These are phyloP conservation scores for Macrocentrus cingulum DNA, from an alignment of 1,140 invertebrate genomes.

Conservation along the genomic window DNA sequence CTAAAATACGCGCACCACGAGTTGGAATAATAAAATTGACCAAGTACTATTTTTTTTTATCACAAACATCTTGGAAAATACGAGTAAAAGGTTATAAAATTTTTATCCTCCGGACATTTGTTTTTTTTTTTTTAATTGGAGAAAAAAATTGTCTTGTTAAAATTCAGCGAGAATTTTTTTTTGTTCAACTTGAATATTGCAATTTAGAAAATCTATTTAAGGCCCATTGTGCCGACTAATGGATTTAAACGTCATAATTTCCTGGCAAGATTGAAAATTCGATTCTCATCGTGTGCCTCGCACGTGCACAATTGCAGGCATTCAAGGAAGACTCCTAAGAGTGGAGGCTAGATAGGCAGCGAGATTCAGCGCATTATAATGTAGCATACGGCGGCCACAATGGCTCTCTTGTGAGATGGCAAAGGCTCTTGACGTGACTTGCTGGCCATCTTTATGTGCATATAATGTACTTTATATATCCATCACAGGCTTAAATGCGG, in stretches of 20 bases:
- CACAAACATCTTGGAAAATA: no score
- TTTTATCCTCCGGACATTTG: no score
- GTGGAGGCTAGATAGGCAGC: no score
- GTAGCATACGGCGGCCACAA: neutral
- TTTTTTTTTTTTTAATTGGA: no score
- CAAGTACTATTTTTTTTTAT: no score
- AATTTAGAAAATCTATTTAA: no score
- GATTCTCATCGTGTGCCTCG: neutral
- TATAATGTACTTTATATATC: neutral
- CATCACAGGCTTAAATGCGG: slow-evolving; percentile 1
- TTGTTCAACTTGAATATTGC: no score
- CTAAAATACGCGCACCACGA: neutral
- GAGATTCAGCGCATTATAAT: neutral
- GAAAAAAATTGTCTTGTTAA: no score
- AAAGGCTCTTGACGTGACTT: neutral
- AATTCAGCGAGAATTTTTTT: no score
- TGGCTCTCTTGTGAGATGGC: neutral
- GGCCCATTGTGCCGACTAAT: no score
- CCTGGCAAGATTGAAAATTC: neutral
- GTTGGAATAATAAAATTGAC: neutral
- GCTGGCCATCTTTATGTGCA: neutral
- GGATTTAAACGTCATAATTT: neutral
- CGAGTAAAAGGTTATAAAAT: neutral
- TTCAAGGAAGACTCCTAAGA: neutral
- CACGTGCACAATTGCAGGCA: neutral